Conservation (phyloP, 2,797 vertebrate species). For the Lindbergichthys nudifrons region DNA sequence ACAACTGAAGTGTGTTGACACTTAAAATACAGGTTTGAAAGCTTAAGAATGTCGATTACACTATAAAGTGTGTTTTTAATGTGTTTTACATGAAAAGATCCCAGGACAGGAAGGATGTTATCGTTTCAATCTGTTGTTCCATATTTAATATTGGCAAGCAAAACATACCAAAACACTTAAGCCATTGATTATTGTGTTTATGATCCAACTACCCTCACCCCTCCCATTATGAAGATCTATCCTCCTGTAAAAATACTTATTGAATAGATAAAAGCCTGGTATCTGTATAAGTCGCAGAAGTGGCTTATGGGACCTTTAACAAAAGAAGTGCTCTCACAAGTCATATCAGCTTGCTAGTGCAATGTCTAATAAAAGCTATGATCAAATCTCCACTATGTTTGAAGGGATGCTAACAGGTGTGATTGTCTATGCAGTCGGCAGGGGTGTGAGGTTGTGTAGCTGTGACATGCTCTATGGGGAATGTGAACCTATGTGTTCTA, state of each 20-base stretch:
- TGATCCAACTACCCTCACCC: background rate
- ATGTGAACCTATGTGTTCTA: constrained; percentile 53
- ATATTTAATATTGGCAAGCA: background rate
- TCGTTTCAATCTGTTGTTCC: background rate
- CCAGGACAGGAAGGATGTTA: constrained; percentile 34
- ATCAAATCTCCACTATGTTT: constrained; percentile 84
- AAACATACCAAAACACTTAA: background rate
- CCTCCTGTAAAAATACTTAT: background rate
- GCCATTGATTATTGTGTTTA: background rate
- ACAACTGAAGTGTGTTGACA: background rate
- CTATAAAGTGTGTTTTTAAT: background rate
- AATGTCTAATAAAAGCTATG: constrained; percentile 16
- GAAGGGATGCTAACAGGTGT: constrained; percentile 31
- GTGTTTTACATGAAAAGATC: constrained; percentile 39
- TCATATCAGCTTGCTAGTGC: constrained; percentile 19
- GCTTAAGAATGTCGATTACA: background rate
- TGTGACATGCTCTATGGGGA: constrained; percentile 78
- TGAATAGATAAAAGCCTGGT: background rate
- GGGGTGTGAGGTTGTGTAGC: constrained; percentile 62
- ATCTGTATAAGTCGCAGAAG: background rate
- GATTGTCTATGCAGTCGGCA: constrained; percentile 38
- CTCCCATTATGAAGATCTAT: background rate
- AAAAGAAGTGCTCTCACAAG: constrained; percentile 18
- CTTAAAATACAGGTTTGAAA: constrained; percentile 15
- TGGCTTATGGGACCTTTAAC: constrained; percentile 41